These are phyloP conservation scores for Brevipalpus yothersi DNA, from an alignment of 1,140 invertebrate genomes.

Conservation along the genomic window DNA sequence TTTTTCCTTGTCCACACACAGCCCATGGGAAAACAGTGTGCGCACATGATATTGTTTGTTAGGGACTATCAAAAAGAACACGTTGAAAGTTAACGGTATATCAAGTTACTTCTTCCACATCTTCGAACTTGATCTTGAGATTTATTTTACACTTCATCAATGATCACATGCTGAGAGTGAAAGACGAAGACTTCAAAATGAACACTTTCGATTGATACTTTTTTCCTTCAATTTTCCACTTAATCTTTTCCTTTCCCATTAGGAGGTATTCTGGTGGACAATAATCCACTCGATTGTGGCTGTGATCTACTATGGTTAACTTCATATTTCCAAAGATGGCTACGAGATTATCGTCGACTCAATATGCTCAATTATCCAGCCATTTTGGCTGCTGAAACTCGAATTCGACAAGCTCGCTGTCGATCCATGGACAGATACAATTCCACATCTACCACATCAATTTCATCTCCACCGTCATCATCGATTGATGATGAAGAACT, in stretches of 20 bases:
- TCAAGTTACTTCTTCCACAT: neutral
- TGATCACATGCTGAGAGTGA: neutral
- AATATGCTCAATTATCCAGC: neutral
- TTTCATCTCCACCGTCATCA: no score
- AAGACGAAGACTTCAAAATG: no score
- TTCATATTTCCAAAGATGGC: neutral
- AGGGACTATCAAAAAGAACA: no score
- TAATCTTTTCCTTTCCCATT: no score
- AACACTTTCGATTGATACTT: no score
- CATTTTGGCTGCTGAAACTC: neutral
- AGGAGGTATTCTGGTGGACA: neutral
- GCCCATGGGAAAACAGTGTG: no score
- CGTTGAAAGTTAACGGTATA: neutral
- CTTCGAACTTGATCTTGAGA: neutral
- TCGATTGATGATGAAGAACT: no score
- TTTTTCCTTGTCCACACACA: no score
- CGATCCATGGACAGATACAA: neutral
- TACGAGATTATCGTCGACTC: neutral
- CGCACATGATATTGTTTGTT: no score
- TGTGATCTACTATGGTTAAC: slow-evolving; percentile 1
- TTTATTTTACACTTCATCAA: neutral
- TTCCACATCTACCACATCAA: no score
- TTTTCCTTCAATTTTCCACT: no score
- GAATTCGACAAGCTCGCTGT: neutral
- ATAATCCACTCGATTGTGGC: neutral